Evolutionary conservation across 2,113 vertebrate genomes (phyloP).

Genomic region (Phocoena sinus): DNA sequence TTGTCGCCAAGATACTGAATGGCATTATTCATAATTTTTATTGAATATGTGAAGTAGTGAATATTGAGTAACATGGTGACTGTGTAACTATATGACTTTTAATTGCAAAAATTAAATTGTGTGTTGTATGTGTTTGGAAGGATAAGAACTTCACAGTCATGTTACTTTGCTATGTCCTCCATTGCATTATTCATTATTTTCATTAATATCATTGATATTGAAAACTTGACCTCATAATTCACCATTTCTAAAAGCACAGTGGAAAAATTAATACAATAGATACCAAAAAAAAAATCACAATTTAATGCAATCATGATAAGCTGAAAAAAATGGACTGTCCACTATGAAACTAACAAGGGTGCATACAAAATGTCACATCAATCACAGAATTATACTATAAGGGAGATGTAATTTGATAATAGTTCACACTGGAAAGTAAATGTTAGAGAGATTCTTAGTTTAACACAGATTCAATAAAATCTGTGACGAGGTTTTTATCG

Average conservation of each 20-base stretch:
- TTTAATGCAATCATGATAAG: background rate
- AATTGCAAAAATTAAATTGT: background rate
- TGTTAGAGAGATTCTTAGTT: background rate
- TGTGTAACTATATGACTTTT: background rate
- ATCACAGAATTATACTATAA: background rate
- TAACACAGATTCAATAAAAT: background rate
- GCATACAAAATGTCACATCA: background rate
- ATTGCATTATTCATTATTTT: background rate
- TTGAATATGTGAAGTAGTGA: background rate
- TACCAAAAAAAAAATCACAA: background rate
- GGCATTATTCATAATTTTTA: background rate
- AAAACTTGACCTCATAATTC: background rate
- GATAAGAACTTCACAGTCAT: background rate
- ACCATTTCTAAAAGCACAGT: background rate
- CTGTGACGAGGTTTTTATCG: background rate
- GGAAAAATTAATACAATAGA: background rate
- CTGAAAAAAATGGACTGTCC: background rate
- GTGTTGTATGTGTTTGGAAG: background rate
- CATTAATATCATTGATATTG: background rate
- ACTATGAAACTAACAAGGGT: background rate
- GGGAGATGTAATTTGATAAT: background rate
- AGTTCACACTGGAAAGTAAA: background rate
- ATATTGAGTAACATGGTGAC: background rate
- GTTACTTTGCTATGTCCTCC: background rate
- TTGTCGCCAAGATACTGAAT: background rate